phyloP scores from a whole-genome alignment of 2,888 invertebrate genomes.

The Dendrolimus houi region DNA sequence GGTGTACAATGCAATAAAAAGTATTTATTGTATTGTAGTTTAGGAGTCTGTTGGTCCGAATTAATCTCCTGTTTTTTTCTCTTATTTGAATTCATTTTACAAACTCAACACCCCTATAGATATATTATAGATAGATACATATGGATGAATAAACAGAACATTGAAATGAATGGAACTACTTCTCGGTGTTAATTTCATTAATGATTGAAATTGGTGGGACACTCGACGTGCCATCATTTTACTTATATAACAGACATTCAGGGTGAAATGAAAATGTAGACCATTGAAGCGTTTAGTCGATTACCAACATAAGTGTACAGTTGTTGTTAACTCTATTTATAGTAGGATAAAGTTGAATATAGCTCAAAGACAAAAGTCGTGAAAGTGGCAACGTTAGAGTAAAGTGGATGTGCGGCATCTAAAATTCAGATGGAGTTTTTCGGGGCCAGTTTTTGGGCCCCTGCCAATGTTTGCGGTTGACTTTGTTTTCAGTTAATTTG shows the following conservation, averaged over 20 bases:
- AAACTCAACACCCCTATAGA: no score
- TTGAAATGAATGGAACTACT: background rate
- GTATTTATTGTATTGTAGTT: no score
- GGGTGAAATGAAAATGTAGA: constrained; percentile 44
- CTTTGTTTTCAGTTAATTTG: constrained; percentile 59
- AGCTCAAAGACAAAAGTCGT: constrained; percentile 11
- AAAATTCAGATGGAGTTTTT: constrained; percentile 54
- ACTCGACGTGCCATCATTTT: background rate
- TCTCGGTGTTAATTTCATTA: background rate
- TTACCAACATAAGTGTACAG: constrained; percentile 24
- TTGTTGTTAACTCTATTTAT: constrained; percentile 7
- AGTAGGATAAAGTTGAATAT: constrained; percentile 14
- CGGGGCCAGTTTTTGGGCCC: constrained; percentile 26
- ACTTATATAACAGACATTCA: constrained; percentile 10
- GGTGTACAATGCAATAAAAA: no score
- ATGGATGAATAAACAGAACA: background rate
- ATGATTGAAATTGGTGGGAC: background rate
- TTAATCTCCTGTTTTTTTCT: no score
- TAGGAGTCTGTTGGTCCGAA: no score
- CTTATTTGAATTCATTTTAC: no score
- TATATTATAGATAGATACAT: no score
- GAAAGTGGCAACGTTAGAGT: constrained; percentile 30
- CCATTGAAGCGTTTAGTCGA: constrained; percentile 38
- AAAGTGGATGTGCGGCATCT: constrained; percentile 37
- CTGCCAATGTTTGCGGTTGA: constrained; percentile 34